Base-by-base conservation (phyloP, 2,797 vertebrate genomes). In the Typhlichthys eigenmanni region DNA sequence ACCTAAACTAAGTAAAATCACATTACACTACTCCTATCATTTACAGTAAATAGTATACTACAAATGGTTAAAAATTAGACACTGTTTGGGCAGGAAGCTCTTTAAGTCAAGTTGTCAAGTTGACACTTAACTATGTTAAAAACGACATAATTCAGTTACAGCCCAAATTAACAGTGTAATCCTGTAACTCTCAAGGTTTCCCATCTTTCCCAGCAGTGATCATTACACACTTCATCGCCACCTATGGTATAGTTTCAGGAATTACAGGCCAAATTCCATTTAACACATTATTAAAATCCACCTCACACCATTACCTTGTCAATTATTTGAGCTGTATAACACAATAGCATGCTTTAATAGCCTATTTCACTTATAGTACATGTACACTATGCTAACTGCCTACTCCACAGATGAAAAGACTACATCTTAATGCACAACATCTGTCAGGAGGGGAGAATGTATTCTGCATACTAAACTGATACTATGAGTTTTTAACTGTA, bases 191-290 rank as follows among this genome's bases (percentile, higher is more conserved):
- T 19, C 65, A 69, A 32, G 47, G 32, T 43, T 74, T 60, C 61
- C 34, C 68, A 61, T 49, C 58, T 17, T 14, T 13, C 63, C 55
- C 32, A n/a, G 24, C 13, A 32, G 69, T 13, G 65, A 55, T 6
- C 60, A 72, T 70, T 70, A 63, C 14, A 65, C 78, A 58, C 88
- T 87, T 64, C 85, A 83, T 80, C 89, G 92, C 91, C 91, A 90
- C 88, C 92, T 93, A 91, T 89, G 75, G 92, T 90, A 89, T 84
- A 75, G 85, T 57, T 49, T 13, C 5, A 73, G 87, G 68, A 62
- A 93, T 86, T 78, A 83, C 91, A 91, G 68, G 78, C 72, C 48
- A 53, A 70, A 55, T 56, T 62, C 58, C 9, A 13, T 50, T 11
- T 34, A 34, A 34, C 5, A 7, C 32, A 4, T 34, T 4, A 34